Conservation (phyloP, 2,113 vertebrate genomes). For the Artemisiospiza belli region DNA sequence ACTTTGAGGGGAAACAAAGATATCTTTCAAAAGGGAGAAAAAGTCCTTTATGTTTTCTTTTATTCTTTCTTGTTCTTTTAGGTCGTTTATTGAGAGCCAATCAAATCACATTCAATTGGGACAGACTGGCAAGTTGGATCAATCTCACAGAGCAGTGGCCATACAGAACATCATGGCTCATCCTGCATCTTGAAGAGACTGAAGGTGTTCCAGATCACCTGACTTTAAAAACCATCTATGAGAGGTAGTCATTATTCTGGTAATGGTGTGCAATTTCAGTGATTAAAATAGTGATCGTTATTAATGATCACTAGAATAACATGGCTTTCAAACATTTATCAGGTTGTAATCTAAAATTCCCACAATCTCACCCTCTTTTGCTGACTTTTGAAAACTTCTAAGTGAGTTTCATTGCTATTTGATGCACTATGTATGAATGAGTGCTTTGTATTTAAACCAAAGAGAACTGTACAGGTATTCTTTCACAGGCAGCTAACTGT, state of each 20-base stretch:
- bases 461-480: neutral
- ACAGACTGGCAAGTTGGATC: slow-evolving; percentile 97
- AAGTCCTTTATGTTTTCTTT: neutral
- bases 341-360: neutral
- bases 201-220: slow-evolving; percentile 90
- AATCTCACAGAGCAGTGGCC: slow-evolving; percentile 99
- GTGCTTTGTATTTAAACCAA: neutral
- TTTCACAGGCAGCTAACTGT: neutral
- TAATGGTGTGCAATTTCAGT: neutral
- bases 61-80: neutral
- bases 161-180: slow-evolving; percentile 96
- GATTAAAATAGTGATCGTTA: neutral
- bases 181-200: slow-evolving; percentile 92
- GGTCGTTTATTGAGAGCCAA: slow-evolving; percentile 94
- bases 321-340: neutral
- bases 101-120: slow-evolving; percentile 97
- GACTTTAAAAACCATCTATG: slow-evolving; percentile 91
- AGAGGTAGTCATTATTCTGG: slow-evolving; percentile 80
- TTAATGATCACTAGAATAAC: neutral
- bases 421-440: neutral
- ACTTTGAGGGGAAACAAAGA: neutral
- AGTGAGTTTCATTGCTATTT: neutral
- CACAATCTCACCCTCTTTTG: neutral
- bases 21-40: neutral
- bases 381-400: neutral